Conservation (phyloP, 37 sponge, comb jelly and placozoan species). For the Hormiphora californensis region DNA sequence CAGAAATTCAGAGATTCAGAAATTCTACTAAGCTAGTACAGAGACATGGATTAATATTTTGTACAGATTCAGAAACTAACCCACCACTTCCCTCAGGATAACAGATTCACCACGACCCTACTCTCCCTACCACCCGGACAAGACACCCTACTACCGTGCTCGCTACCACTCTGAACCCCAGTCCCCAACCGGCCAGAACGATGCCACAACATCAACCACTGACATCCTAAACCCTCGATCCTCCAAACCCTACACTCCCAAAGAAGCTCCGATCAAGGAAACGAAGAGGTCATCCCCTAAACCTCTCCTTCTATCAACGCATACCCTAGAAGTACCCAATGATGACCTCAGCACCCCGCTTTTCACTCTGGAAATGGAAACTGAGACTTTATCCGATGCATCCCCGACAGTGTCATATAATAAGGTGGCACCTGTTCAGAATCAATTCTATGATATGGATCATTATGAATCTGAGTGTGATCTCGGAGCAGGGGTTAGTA, state of each 20-base stretch:
- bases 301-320: neutral
- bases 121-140: constrained; percentile 12
- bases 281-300: neutral
- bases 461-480: constrained; percentile 15
- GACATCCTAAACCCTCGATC: neutral
- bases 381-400: neutral
- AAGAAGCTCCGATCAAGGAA: no score
- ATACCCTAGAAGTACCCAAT: neutral
- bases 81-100: neutral
- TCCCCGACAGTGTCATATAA: neutral
- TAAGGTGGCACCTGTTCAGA: neutral
- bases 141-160: neutral
- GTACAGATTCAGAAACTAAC: neutral
- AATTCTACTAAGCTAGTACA: neutral
- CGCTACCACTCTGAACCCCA: neutral
- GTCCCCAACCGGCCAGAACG: constrained; percentile 6
- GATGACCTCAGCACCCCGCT: neutral
- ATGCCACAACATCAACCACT: neutral
- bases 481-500: neutral
- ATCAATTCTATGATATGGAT: neutral
- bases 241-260: no score
- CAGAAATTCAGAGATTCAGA: no score
- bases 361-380: neutral
- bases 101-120: neutral
- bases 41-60: neutral